phyloP scores from a whole-genome alignment of 30 jellyfish, hydroid and myxozoan species.

The Morbakka virulenta region DNA sequence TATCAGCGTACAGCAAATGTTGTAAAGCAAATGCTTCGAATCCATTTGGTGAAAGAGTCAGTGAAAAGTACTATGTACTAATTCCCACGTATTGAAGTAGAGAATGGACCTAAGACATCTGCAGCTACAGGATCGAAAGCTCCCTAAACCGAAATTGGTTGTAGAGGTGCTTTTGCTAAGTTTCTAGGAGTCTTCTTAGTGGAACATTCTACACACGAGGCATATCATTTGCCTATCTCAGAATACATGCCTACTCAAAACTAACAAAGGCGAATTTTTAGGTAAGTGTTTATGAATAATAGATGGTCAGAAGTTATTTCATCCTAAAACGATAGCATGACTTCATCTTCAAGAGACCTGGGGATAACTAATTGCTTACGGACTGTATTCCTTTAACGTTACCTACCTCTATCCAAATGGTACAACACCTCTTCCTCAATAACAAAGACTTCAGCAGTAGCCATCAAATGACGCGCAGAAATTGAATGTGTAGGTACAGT shows the following conservation, averaged over 20 bases:
- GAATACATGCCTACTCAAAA: constrained; percentile 60
- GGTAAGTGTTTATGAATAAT: constrained; percentile 22
- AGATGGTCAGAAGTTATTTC: constrained; percentile 55
- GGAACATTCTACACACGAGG: constrained; percentile 61
- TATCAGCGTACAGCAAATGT: constrained; percentile 33
- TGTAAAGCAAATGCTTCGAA: constrained; percentile 62
- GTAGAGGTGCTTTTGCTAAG: too few species aligned
- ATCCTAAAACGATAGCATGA: constrained; percentile 37
- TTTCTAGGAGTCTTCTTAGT: too few species aligned
- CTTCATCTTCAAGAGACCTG: constrained; percentile 47
- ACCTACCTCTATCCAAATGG: constrained; percentile 31
- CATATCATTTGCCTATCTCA: constrained; percentile 38
- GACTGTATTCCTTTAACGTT: constrained; percentile 13
- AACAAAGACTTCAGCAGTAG: constrained; percentile 36
- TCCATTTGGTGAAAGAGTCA: constrained; percentile 51
- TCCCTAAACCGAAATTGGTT: too few species aligned
- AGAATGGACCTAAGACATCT: constrained; percentile 75
- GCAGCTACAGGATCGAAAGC: constrained; percentile 62
- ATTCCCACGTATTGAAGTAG: constrained; percentile 46
- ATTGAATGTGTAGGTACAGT: constrained; percentile 6
- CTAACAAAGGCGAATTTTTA: constrained; percentile 6
- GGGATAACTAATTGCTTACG: too few species aligned
- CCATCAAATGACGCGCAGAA: constrained; percentile 33
- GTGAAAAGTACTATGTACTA: constrained; percentile 39
- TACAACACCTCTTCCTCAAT: constrained; percentile 43